phyloP scores from a whole-genome alignment of 2,113 vertebrate genomes.

The Rynchops niger region DNA sequence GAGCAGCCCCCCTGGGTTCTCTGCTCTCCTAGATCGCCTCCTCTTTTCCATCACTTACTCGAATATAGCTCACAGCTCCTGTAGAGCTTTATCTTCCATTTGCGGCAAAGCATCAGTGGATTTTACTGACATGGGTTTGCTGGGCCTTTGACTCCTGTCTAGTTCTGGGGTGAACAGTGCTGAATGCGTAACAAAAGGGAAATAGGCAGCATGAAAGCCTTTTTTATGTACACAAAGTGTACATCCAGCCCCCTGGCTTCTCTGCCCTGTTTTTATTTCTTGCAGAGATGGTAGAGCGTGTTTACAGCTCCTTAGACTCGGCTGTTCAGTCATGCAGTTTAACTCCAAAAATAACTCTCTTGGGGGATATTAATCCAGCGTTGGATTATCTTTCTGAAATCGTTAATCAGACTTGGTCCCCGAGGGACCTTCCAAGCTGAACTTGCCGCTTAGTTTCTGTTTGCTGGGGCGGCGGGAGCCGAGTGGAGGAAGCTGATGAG shows the following conservation, averaged over 20 bases:
- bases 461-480: neutral
- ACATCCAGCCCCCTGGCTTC: neutral
- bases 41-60: neutral
- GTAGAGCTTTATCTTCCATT: neutral
- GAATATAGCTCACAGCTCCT: neutral
- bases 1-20: neutral
- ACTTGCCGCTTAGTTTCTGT: constrained; percentile 2
- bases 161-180: neutral
- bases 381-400: constrained; percentile 45
- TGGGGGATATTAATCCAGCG: neutral
- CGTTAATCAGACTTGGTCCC: neutral
- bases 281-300: neutral
- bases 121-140: neutral
- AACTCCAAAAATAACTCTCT: constrained; percentile 22
- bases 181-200: neutral
- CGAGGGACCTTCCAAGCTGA: neutral
- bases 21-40: rapidly evolving
- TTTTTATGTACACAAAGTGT: neutral
- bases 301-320: constrained; percentile 1
- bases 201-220: neutral
- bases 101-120: neutral
- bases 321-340: constrained; percentile 14
- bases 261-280: neutral
- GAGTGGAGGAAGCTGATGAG: neutral
- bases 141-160: neutral